Evolutionary conservation across 2,113 vertebrate genomes (phyloP).

Genomic region (Melanerpes formicivorus): DNA sequence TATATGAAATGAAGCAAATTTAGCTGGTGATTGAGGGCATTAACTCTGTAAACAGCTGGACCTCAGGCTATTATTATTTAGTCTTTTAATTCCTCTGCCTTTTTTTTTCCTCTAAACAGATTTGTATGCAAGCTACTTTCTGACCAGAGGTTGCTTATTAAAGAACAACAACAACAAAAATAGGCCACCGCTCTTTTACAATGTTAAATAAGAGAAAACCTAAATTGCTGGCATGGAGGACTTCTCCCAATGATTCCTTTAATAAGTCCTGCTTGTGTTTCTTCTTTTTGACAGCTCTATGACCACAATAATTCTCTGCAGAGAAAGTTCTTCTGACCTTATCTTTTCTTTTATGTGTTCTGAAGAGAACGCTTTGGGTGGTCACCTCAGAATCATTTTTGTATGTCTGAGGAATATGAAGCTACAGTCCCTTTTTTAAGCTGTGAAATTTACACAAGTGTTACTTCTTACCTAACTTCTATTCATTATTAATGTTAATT

Average conservation of each 20-base stretch:
- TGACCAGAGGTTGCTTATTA: not conserved
- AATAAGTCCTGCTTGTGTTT: not conserved
- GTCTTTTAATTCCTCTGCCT: not conserved
- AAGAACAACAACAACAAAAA: not conserved
- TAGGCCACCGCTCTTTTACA: not conserved
- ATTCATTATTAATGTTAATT: not conserved
- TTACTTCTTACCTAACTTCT: constrained; percentile 35
- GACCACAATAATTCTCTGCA: not conserved
- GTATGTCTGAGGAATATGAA: not conserved
- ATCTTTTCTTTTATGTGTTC: not conserved
- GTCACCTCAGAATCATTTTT: not conserved
- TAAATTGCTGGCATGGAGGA: not conserved
- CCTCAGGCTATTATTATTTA: not conserved
- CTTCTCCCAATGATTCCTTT: not conserved
- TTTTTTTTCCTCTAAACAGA: not conserved
- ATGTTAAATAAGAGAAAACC: not conserved
- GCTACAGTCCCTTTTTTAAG: not conserved
- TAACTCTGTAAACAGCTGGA: not conserved
- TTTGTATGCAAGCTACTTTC: not conserved
- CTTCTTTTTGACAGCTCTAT: not conserved
- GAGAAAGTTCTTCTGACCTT: not conserved
- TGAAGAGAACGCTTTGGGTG: not conserved
- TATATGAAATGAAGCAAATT: not conserved
- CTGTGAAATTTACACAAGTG: not conserved
- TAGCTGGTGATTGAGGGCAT: not conserved